Conservation (phyloP, 2,888 invertebrate species). For the Clivina fossor region DNA sequence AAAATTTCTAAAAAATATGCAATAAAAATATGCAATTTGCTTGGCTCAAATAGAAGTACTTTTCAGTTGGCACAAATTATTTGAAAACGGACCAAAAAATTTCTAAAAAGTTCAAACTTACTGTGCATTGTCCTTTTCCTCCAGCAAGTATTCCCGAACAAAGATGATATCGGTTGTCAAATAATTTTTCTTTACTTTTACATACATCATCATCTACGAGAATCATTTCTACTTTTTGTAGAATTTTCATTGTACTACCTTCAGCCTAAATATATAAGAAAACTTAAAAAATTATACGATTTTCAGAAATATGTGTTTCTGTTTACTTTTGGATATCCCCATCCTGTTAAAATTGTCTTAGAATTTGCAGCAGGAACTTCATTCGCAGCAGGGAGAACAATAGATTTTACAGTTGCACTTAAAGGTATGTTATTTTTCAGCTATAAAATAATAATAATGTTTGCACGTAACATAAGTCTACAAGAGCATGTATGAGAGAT, state of each 20-base stretch:
- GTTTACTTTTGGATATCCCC: background rate
- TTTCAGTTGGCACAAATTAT: too few relatives aligned
- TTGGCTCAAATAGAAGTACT: too few relatives aligned
- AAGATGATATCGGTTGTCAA: conserved; percentile 47
- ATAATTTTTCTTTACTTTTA: background rate
- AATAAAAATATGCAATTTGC: too few relatives aligned
- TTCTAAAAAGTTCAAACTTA: conserved; percentile 36
- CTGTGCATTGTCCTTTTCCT: conserved; percentile 55
- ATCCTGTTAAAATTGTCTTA: conserved; percentile 45
- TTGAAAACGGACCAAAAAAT: too few relatives aligned
- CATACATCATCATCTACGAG: conserved; percentile 49
- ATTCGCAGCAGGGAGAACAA: conserved; percentile 23
- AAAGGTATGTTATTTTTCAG: background rate
- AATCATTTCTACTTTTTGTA: conserved; percentile 50
- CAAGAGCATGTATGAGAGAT: too few relatives aligned
- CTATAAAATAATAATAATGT: background rate
- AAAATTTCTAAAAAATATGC: too few relatives aligned
- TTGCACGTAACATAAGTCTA: too few relatives aligned
- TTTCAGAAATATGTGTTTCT: conserved; percentile 32
- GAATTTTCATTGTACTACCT: conserved; percentile 46
- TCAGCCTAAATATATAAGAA: conserved; percentile 37
- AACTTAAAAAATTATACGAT: conserved; percentile 35
- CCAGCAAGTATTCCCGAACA: conserved; percentile 54
- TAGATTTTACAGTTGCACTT: background rate
- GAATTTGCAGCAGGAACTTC: conserved; percentile 28